Evolutionary conservation across 2,113 vertebrate genomes (phyloP).

Genomic region (Crocuta crocuta): DNA sequence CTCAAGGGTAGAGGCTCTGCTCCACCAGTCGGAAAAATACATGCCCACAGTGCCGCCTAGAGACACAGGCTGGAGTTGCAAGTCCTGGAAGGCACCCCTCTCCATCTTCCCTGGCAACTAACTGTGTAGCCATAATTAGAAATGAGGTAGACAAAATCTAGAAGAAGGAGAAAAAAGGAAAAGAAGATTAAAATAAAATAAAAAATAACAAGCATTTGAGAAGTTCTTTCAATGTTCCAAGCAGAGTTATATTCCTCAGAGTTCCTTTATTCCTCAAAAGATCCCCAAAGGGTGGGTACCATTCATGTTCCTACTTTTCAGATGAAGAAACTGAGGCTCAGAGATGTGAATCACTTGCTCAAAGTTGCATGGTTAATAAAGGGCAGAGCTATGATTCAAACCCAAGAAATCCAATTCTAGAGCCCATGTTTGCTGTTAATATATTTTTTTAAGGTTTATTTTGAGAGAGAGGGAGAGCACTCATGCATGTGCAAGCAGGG

Average conservation of each 20-base stretch:
- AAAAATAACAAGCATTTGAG: background rate
- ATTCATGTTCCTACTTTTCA: background rate
- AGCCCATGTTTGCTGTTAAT: background rate
- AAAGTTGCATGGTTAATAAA: background rate
- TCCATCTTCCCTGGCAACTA: background rate
- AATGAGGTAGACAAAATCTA: background rate
- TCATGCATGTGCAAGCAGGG: too few species aligned
- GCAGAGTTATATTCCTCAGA: background rate
- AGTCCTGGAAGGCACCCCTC: background rate
- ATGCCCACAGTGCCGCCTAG: background rate
- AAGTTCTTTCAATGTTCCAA: background rate
- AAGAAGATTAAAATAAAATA: background rate
- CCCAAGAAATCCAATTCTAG: background rate
- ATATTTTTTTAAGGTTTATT: background rate
- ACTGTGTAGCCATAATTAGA: background rate
- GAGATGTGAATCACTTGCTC: background rate
- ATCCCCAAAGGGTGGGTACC: background rate
- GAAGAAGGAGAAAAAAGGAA: background rate
- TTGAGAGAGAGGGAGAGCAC: too few species aligned
- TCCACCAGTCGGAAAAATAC: background rate
- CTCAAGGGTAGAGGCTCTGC: rapidly evolving
- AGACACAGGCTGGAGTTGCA: background rate
- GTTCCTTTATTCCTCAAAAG: background rate
- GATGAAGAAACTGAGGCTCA: background rate
- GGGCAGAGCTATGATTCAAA: background rate